These are phyloP conservation scores for Doris montereyensis DNA, from an alignment of 2,888 invertebrate species.

Conservation along the genomic window DNA sequence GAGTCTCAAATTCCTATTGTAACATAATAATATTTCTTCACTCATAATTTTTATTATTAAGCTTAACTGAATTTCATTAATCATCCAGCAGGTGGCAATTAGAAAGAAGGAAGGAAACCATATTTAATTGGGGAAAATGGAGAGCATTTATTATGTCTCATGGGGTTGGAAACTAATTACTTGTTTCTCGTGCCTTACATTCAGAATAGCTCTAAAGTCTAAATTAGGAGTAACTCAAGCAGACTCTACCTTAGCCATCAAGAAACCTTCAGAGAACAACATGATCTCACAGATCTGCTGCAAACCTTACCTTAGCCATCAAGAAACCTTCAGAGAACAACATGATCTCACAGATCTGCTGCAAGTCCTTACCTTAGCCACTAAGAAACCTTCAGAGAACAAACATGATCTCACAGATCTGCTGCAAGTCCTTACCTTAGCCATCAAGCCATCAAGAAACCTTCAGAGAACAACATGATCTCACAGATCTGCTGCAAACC, in stretches of 20 bases:
- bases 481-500: conserved; percentile 93
- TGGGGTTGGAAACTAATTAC: too few relatives aligned
- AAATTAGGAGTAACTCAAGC: too few relatives aligned
- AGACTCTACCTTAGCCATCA: conserved; percentile 88
- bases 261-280: conserved; percentile 91
- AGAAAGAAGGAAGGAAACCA: too few relatives aligned
- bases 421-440: conserved; percentile 91
- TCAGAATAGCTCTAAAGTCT: too few relatives aligned
- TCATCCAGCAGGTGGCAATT: too few relatives aligned
- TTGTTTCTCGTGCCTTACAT: too few relatives aligned
- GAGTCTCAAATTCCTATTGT: too few relatives aligned
- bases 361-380: conserved; percentile 91
- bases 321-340: conserved; percentile 93
- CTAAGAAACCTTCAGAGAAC: conserved; percentile 92
- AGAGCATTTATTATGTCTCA: too few relatives aligned
- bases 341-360: conserved; percentile 92
- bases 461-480: conserved; percentile 93
- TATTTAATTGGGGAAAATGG: too few relatives aligned
- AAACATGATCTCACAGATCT: conserved; percentile 92
- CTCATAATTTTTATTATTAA: too few relatives aligned
- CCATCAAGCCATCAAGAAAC: conserved; percentile 87
- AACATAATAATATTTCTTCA: too few relatives aligned
- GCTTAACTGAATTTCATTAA: too few relatives aligned
- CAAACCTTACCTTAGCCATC: conserved; percentile 88
- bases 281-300: conserved; percentile 94